phyloP scores from a whole-genome alignment of 2,797 vertebrate genomes.

The Urosaurus nigricauda region DNA sequence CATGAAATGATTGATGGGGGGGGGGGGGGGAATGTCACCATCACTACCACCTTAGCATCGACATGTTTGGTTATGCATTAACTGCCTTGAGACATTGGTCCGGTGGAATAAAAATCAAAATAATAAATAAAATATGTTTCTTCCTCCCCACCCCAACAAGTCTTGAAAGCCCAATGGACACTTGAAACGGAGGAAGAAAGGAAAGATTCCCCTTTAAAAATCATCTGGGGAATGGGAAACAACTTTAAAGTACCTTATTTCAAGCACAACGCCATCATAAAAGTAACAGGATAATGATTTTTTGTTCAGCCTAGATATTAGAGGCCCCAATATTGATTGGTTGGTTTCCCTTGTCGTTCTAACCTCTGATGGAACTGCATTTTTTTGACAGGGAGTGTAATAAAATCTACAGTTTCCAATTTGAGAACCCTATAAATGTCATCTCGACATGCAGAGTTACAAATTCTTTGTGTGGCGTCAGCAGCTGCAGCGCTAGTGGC shows the following conservation, averaged over 20 bases:
- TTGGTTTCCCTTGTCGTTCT: conserved; percentile 76
- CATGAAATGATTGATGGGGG: conserved; percentile 11
- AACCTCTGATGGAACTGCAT: conserved; percentile 77
- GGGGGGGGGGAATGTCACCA: conserved; percentile 4
- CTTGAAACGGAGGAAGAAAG: neutral
- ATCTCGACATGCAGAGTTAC: conserved; percentile 73
- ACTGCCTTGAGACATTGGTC: neutral
- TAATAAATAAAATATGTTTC: conserved; percentile 9
- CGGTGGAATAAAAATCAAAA: conserved; percentile 24
- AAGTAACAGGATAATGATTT: conserved; percentile 83
- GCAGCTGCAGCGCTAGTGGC: conserved; percentile 18
- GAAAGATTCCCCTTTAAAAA: conserved; percentile 55
- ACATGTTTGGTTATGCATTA: conserved; percentile 35
- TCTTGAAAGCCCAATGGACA: conserved; percentile 37
- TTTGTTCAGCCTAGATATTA: conserved; percentile 77
- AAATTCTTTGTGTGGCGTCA: conserved; percentile 71
- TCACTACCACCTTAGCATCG: neutral
- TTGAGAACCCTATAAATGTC: conserved; percentile 80
- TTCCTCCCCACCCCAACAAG: neutral
- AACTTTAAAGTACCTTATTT: conserved; percentile 71
- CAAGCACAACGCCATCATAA: conserved; percentile 74
- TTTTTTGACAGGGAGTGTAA: conserved; percentile 81
- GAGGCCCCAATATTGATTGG: conserved; percentile 80
- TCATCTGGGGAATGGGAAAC: conserved; percentile 68
- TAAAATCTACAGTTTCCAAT: conserved; percentile 78